phyloP scores from a whole-genome alignment of 2,888 invertebrate genomes.

The Trachelus stipa region DNA sequence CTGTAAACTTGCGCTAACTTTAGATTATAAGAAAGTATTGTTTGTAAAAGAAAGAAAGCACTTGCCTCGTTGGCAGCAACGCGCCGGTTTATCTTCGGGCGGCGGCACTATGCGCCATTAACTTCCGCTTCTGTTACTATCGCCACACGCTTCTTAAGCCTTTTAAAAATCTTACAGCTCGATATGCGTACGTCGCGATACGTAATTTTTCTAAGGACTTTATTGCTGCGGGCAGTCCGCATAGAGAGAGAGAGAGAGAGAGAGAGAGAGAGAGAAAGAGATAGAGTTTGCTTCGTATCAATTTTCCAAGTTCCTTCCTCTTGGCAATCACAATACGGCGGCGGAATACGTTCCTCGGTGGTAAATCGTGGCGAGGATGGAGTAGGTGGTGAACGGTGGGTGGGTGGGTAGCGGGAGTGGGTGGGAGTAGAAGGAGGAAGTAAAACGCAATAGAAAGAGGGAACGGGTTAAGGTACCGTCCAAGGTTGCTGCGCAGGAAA shows the following conservation, averaged over 20 bases:
- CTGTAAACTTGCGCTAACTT: conserved; percentile 1
- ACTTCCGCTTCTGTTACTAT: background rate
- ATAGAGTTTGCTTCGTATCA: background rate
- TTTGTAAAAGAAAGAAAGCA: background rate
- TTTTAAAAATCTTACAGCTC: background rate
- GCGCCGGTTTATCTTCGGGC: background rate
- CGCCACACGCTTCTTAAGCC: background rate
- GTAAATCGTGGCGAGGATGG: background rate
- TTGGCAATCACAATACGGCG: background rate
- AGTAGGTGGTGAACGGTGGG: no score
- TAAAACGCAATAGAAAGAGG: background rate
- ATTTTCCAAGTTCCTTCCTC: background rate
- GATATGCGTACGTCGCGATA: background rate
- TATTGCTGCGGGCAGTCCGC: background rate
- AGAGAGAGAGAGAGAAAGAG: no score
- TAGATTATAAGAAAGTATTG: background rate
- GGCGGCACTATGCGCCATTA: background rate
- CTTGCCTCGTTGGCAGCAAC: background rate
- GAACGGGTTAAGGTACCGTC: conserved; percentile 1
- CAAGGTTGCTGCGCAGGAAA: conserved; percentile 9
- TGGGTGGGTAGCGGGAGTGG: no score
- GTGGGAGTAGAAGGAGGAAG: background rate
- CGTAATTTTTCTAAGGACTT: background rate
- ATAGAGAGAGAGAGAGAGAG: background rate
- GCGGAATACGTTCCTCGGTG: background rate